These are phyloP conservation scores for Cartodere bifasciata DNA, from an alignment of 2,888 invertebrate genomes.

Conservation along the genomic window DNA sequence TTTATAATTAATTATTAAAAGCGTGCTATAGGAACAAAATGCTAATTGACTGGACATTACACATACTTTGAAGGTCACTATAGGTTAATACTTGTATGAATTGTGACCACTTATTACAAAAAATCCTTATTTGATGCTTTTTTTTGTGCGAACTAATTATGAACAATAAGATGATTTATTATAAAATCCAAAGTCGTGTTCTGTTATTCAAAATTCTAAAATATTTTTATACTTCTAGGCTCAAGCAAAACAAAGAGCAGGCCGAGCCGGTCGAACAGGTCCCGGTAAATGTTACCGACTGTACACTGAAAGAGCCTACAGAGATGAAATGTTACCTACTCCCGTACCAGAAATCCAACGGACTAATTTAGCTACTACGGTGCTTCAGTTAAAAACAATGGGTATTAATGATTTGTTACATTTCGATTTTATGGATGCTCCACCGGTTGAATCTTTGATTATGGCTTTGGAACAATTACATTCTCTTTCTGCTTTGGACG, in stretches of 20 bases:
- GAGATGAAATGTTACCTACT: slow-evolving; percentile 97
- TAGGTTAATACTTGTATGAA: too few relatives aligned
- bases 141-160: too few relatives aligned
- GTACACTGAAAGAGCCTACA: slow-evolving; percentile 95
- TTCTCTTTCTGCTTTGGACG: slow-evolving; percentile 91
- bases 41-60: too few relatives aligned
- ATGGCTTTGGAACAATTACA: slow-evolving; percentile 96
- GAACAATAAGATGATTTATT: too few relatives aligned
- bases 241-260: slow-evolving; percentile 94
- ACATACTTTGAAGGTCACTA: too few relatives aligned
- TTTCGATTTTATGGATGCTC: slow-evolving; percentile 99
- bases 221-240: slow-evolving; percentile 44
- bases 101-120: too few relatives aligned
- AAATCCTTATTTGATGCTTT: too few relatives aligned
- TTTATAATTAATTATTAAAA: too few relatives aligned
- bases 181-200: too few relatives aligned
- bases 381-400: slow-evolving; percentile 96
- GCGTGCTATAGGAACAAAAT: too few relatives aligned
- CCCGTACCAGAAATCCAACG: slow-evolving; percentile 98
- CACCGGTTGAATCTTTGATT: slow-evolving; percentile 93
- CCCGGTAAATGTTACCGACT: slow-evolving; percentile 95
- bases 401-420: slow-evolving; percentile 96
- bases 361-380: slow-evolving; percentile 93
- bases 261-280: slow-evolving; percentile 93
- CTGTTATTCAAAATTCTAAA: not conserved